Base-by-base conservation (phyloP, 2,113 vertebrate species). In the Pelusios castaneus region DNA sequence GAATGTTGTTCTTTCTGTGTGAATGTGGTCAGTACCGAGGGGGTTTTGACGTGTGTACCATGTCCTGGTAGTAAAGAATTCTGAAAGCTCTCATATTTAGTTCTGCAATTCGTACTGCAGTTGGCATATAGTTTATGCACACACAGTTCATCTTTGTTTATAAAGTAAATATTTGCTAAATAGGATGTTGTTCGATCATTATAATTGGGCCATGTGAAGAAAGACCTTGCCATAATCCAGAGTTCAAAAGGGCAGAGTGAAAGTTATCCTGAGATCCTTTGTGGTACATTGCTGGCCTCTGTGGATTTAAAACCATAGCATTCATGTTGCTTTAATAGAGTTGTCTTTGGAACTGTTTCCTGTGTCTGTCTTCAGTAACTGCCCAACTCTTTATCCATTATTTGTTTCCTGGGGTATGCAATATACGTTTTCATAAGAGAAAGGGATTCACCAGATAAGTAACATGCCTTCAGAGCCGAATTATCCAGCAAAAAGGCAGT, bases 1-100 rank as follows among this genome's bases (percentile, higher is more conserved):
- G 41, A 96, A 43, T 31, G 88, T 67, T 67, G 67, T 41, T 91
- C 34, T 58, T 84, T 86, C 75, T 82, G 88, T 60, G 85, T 79
- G 54, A 94, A 89, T 38, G 84, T 82, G 87, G 43, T 75, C n/a
- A 43, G 21, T 92, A 79, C 89, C 54, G 22, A 7, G 77, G 45
- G 5, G 49, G 47, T 80, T 67, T 80, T n/a, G 49, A 31, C 10
- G 19, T 78, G 75, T 52, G 86, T 93, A 95, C 54, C 67, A 12
- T 84, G 82, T 78, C 80, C 49, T 92, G 91, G 79, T 54, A 41
- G 84, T 77, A 92, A 67, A 82, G 52, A 38, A 54, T 56, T 25
- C n/a, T 10, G 52, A 43, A 75, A 80, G 79, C 80, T 31, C 41
- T 84, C 82, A 47, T 51, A 58, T 3, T 78, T 88, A 78, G 17